phyloP scores from a whole-genome alignment of 2,888 invertebrate species.

The Platynereis dumerilii region DNA sequence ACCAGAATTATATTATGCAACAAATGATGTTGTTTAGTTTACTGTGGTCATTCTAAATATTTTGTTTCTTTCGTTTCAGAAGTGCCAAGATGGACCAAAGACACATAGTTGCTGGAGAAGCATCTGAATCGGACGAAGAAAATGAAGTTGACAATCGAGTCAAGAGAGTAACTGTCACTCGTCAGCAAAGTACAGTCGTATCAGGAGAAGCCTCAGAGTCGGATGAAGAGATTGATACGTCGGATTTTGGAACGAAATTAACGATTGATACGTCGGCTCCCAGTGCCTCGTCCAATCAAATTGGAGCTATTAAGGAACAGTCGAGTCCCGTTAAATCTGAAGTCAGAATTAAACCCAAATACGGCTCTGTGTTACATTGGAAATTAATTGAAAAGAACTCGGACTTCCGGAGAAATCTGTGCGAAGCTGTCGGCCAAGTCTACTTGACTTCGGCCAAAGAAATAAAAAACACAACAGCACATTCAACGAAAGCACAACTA shows the following conservation, averaged over 20 bases:
- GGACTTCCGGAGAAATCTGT: constrained; percentile 46
- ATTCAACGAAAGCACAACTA: constrained; percentile 50
- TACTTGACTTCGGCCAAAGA: constrained; percentile 49
- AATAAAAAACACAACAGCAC: constrained; percentile 47
- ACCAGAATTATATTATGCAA: too few species aligned
- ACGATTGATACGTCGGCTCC: constrained; percentile 7
- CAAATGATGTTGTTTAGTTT: too few species aligned
- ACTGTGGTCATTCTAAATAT: too few species aligned
- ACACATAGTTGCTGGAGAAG: neutral
- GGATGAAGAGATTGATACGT: constrained; percentile 20
- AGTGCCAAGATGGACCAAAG: too few species aligned
- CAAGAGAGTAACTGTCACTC: too few species aligned
- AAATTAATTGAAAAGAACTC: constrained; percentile 45
- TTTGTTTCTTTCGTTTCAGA: too few species aligned
- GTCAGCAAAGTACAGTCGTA: constrained; percentile 16
- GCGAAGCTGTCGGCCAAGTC: constrained; percentile 48
- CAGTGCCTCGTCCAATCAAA: neutral
- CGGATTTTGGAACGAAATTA: neutral
- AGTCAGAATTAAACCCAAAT: too few species aligned
- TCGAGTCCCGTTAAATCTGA: too few species aligned
- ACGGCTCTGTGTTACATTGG: too few species aligned
- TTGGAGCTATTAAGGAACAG: too few species aligned
- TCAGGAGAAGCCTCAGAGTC: constrained; percentile 29
- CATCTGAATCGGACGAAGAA: constrained; percentile 4
- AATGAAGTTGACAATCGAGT: neutral